A percentile compares a stretch with the other conserved stretches of the same genome.
phyloP scores from a whole-genome alignment of 2,113 vertebrate genomes.

The Meleagris gallopavo region DNA sequence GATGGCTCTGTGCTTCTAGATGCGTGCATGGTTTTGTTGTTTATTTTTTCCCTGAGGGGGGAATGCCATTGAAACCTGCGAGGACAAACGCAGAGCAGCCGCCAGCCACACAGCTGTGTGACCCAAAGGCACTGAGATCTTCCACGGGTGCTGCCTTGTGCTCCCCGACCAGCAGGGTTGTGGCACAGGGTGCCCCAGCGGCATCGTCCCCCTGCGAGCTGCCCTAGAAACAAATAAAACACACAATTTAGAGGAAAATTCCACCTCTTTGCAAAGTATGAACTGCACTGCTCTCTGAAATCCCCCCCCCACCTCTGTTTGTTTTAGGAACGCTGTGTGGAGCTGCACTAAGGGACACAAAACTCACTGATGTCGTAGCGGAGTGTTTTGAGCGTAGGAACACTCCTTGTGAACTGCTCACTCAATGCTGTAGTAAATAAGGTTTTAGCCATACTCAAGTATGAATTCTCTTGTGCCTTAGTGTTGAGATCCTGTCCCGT shows the following conservation, averaged over 20 bases:
- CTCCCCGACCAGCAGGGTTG: no score
- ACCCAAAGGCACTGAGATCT: background rate
- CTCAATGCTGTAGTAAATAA: slow-evolving; percentile 33
- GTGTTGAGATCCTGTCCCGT: slow-evolving; percentile 41
- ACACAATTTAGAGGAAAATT: background rate
- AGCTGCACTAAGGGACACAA: background rate
- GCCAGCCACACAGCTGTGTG: background rate
- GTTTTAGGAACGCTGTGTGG: background rate
- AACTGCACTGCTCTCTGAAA: background rate
- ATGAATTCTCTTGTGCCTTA: slow-evolving; percentile 71
- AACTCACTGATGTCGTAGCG: slow-evolving; percentile 8
- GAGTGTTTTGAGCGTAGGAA: background rate
- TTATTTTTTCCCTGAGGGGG: background rate
- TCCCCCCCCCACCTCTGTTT: background rate
- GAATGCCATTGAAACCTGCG: background rate
- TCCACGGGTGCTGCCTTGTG: background rate
- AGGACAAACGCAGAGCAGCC: background rate
- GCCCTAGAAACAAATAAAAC: background rate
- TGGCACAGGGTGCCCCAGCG: no score
- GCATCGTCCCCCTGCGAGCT: no score
- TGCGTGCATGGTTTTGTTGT: background rate
- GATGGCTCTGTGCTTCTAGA: background rate
- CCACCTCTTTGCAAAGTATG: background rate
- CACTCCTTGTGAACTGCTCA: background rate
- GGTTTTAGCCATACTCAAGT: slow-evolving; percentile 58